Conservation (phyloP, 2,113 vertebrate genomes). For the Copsychus sechellarum region DNA sequence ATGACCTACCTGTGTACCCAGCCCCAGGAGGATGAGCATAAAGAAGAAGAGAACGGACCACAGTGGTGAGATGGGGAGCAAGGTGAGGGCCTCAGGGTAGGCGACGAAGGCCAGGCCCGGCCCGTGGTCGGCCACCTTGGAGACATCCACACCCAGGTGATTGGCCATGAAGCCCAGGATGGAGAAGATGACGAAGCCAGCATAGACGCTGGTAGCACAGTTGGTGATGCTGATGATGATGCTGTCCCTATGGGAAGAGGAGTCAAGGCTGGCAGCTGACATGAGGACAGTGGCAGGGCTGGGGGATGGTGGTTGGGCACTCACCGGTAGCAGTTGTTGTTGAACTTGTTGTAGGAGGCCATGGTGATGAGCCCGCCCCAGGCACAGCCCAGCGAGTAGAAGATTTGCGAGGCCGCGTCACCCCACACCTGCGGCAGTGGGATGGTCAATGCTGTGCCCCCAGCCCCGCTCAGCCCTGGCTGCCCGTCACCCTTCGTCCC, state of each 20-base stretch:
- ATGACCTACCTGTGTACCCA: conserved; percentile 91
- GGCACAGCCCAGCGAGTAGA: conserved; percentile 96
- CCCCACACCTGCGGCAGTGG: conserved; percentile 88
- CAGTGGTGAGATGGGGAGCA: conserved; percentile 92
- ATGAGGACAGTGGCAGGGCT: fast-evolving
- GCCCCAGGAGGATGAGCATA: conserved; percentile 96
- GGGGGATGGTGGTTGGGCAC: fast-evolving
- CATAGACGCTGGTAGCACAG: conserved; percentile 95
- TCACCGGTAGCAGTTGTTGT: conserved; percentile 98
- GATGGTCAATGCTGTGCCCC: neutral
- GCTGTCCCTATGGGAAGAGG: conserved; percentile 84
- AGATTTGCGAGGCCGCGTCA: conserved; percentile 96
- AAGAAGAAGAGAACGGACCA: conserved; percentile 99
- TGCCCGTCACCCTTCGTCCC: fast-evolving
- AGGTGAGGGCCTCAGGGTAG: conserved; percentile 94
- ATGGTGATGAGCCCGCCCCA: conserved; percentile 98
- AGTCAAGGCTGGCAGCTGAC: fast-evolving
- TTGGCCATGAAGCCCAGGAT: conserved; percentile 98
- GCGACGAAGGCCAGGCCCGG: conserved; percentile 95
- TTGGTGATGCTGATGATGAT: conserved; percentile 99
- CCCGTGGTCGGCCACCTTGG: conserved; percentile 93
- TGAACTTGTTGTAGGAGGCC: conserved; percentile 99
- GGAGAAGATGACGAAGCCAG: conserved; percentile 98
- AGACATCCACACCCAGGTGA: conserved; percentile 91
- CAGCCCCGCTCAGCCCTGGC: fast-evolving